Conservation (phyloP, 1,140 invertebrate species). For the Ptiloglossa arizonensis region DNA sequence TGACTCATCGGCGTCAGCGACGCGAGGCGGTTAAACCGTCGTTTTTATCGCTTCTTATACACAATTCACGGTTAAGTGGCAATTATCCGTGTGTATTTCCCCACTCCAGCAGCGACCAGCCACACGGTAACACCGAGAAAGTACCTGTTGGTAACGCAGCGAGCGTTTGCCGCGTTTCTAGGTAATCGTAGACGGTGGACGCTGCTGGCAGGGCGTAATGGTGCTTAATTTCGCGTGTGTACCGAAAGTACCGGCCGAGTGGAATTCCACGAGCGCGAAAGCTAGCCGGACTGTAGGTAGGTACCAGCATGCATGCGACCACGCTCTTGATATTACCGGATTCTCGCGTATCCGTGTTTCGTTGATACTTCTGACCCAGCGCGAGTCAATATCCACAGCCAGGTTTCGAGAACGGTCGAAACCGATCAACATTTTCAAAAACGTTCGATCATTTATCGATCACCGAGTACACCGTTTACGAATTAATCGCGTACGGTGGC, state of each 20-base stretch:
- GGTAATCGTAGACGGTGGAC: conserved; percentile 39
- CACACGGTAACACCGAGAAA: neutral
- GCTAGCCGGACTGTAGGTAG: conserved; percentile 13
- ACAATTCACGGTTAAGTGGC: conserved; percentile 25
- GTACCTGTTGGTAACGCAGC: conserved; percentile 42
- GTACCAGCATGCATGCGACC: neutral
- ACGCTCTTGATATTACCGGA: neutral
- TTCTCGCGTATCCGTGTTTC: too few relatives aligned
- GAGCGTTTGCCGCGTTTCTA: conserved; percentile 35
- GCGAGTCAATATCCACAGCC: too few relatives aligned
- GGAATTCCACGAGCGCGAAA: conserved; percentile 7
- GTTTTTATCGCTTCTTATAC: conserved; percentile 9
- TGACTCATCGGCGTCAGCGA: conserved; percentile 7
- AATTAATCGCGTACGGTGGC: too few relatives aligned
- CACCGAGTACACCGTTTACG: too few relatives aligned
- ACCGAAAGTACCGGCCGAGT: conserved; percentile 43
- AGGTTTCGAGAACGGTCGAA: too few relatives aligned
- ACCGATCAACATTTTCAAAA: too few relatives aligned
- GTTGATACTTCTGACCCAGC: too few relatives aligned
- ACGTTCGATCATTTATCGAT: too few relatives aligned
- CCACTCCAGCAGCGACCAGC: neutral
- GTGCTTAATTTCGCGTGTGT: conserved; percentile 27
- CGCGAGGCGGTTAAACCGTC: conserved; percentile 14
- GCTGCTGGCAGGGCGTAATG: conserved; percentile 12
- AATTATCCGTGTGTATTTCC: conserved; percentile 3